Evolutionary conservation across 2,888 invertebrate species (phyloP).

Genomic region (Camponotus fellah): DNA sequence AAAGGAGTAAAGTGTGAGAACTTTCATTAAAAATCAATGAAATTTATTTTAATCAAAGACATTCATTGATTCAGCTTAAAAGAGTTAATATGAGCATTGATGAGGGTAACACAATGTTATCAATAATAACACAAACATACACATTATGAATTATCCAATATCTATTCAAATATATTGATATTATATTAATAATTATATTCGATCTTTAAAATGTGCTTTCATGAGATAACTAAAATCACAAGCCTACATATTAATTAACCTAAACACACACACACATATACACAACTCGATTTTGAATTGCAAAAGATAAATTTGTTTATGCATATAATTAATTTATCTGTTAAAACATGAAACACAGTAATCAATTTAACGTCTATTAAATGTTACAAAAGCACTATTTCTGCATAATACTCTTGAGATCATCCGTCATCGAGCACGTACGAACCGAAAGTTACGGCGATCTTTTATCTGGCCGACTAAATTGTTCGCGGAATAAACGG

Average conservation of each 20-base stretch:
- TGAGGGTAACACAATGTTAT: neutral
- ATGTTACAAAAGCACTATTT: neutral
- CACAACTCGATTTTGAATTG: neutral
- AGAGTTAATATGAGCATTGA: neutral
- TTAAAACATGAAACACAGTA: slow-evolving; percentile 24
- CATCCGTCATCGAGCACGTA: neutral
- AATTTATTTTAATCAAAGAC: neutral
- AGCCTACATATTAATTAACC: slow-evolving; percentile 35
- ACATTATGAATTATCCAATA: neutral
- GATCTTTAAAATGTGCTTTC: slow-evolving; percentile 27
- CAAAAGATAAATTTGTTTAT: slow-evolving; percentile 20
- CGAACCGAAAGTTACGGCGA: neutral
- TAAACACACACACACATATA: neutral
- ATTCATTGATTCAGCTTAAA: neutral
- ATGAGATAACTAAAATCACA: slow-evolving; percentile 38
- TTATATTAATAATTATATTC: slow-evolving; percentile 27
- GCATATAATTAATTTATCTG: slow-evolving; percentile 6
- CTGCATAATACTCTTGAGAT: slow-evolving; percentile 1
- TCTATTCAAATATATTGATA: slow-evolving; percentile 4
- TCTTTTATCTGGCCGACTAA: slow-evolving; percentile 24
- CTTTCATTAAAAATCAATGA: neutral
- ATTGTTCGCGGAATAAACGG: slow-evolving; percentile 40
- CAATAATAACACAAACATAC: neutral
- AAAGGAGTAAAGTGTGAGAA: neutral
- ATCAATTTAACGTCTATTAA: neutral